Evolutionary conservation across 2,113 vertebrate species (phyloP), one percentile per base, ranked within the genome.

Genomic region (Periophthalmodon schlosseri): DNA sequence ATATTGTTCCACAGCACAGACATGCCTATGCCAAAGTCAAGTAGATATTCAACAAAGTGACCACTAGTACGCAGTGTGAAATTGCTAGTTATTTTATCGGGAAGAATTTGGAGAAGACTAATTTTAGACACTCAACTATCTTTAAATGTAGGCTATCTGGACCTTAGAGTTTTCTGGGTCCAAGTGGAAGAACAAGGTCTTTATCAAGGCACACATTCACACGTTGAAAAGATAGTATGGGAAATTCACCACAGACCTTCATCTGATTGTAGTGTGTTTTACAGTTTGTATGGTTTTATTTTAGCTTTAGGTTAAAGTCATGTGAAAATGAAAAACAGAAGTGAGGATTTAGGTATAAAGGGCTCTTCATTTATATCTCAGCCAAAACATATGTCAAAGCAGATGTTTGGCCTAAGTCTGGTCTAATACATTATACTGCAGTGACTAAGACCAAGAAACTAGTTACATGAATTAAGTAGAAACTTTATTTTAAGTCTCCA

Each of bases 51-150:
- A 75, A 76, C 86, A 84, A 87, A 86, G 87, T 82, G 88, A 69
- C 70, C 12, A 69, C 67, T 46, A 79, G 66, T 47, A 28, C 69
- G 73, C 52, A 57, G 82, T 87, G 88, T 86, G 83, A 90, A 85
- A 81, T 74, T 72, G 84, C 54, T 72, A 69, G 77, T 28, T 28
- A 69, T 76, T 70, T 85, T 91, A 91, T 91, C 89, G 0, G 9
- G 44, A 50, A 80, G 80, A 75, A 77, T 76, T 84, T 75, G 78
- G 68, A 68, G 74, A 74, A 78, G 79, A 84, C 90, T 93, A 91
- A 91, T 81, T 90, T 93, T 91, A 90, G 90, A 84, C 50, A 6
- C 75, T n/a, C 34, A 8, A 3, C 66, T 90, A 88, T 91, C 88
- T 84, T 75, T 74, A 47, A 72, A 57, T 60, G 33, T 77, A 70